These are phyloP conservation scores for Tethya wilhelma DNA, from an alignment of 37 sponge, comb jelly and placozoan species.

Conservation along the genomic window DNA sequence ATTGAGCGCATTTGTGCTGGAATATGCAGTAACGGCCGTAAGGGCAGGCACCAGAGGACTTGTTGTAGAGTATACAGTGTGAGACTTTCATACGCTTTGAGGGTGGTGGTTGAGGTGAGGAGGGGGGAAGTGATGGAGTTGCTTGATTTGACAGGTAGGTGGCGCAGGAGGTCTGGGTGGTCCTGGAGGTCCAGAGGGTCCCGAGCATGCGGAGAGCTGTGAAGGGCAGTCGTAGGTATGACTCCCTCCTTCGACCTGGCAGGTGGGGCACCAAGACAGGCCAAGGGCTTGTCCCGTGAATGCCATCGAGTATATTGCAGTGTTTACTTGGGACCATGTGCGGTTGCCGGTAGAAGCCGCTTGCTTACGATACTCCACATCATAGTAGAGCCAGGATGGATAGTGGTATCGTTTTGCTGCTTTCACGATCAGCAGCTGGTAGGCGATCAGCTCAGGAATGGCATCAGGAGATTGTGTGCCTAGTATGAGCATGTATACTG, in stretches of 20 bases:
- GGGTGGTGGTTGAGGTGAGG: not conserved
- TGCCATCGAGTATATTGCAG: constrained; percentile 29
- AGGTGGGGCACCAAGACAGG: not conserved
- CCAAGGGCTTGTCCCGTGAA: constrained; percentile 31
- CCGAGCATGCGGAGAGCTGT: too few species aligned
- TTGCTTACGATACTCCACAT: constrained; percentile 31
- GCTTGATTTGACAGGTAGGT: too few species aligned
- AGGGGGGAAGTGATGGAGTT: not conserved
- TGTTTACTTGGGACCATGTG: constrained; percentile 24
- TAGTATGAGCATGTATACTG: too few species aligned
- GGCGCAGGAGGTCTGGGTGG: too few species aligned
- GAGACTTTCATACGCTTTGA: not conserved
- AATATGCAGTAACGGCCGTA: not conserved
- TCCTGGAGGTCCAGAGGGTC: not conserved
- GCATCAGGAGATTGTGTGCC: too few species aligned
- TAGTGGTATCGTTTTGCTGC: too few species aligned
- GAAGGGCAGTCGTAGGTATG: constrained; percentile 4
- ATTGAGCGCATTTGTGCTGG: not conserved
- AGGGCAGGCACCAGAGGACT: not conserved
- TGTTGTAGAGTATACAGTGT: constrained; percentile 7
- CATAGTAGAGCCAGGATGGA: constrained; percentile 27
- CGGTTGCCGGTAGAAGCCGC: constrained; percentile 15
- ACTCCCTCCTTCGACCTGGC: constrained; percentile 7
- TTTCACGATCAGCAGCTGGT: too few species aligned
- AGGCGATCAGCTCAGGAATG: too few species aligned